phyloP scores from a whole-genome alignment of 2,113 vertebrate species.

The Ctenodactylus gundi region DNA sequence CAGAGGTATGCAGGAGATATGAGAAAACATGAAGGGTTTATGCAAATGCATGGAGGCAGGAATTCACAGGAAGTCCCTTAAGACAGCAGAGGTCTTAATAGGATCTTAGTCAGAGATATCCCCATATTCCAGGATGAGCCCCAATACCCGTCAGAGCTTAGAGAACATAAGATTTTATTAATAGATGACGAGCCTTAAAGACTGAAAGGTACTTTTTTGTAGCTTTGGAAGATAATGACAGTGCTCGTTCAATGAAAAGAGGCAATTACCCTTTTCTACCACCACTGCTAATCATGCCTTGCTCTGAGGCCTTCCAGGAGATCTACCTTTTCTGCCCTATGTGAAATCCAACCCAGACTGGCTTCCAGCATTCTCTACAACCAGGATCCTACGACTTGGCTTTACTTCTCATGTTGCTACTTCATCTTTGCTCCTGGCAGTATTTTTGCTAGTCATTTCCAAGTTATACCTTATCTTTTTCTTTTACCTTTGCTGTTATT shows the following conservation, averaged over 20 bases:
- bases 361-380: not conserved
- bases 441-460: conserved; percentile 6
- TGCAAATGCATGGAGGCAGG: not conserved
- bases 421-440: not conserved
- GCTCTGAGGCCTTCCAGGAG: not conserved
- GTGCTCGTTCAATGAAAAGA: not conserved
- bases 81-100: not conserved
- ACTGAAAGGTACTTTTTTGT: not conserved
- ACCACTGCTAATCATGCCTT: not conserved
- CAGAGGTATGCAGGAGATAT: no score
- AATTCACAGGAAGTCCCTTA: not conserved
- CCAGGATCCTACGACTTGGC: not conserved
- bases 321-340: not conserved
- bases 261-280: not conserved
- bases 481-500: not conserved
- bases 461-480: not conserved
- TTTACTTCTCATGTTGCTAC: not conserved
- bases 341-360: not conserved
- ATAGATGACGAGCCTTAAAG: not conserved
- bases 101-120: not conserved
- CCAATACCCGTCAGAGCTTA: not conserved
- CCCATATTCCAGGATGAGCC: not conserved
- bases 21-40: not conserved
- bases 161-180: not conserved
- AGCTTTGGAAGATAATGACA: not conserved